Evolutionary conservation across 2,797 vertebrate genomes (phyloP).

Genomic region (Channallabes apus): DNA sequence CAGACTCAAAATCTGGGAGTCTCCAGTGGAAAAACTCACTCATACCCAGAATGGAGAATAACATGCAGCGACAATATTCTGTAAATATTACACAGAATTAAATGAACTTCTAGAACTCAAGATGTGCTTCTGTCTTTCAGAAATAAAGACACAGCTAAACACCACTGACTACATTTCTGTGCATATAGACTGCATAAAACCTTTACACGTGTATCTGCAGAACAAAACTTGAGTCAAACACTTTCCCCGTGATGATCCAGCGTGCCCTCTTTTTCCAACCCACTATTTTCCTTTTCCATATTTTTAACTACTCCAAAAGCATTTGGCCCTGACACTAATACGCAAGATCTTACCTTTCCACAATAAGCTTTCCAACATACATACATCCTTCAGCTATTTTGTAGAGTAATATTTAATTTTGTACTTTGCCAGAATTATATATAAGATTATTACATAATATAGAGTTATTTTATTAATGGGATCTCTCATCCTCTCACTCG

Average conservation of each 20-base stretch:
- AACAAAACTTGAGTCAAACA: conserved; percentile 13
- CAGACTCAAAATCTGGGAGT: conserved; percentile 36
- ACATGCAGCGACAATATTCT: conserved; percentile 40
- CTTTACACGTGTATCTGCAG: conserved; percentile 12
- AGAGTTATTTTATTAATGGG: conserved; percentile 55
- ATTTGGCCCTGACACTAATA: conserved; percentile 31
- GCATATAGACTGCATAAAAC: conserved; percentile 45
- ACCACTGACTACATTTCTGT: conserved; percentile 40
- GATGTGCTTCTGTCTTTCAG: conserved; percentile 30
- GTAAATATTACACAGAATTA: conserved; percentile 49
- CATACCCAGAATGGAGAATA: conserved; percentile 12
- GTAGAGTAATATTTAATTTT: conserved; percentile 59
- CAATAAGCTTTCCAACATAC: conserved; percentile 49
- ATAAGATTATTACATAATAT: conserved; percentile 48
- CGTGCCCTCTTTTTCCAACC: not conserved
- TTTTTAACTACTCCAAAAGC: conserved; percentile 39
- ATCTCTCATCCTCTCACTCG: conserved; percentile 34
- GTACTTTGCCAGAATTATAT: conserved; percentile 50
- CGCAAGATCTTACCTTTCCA: conserved; percentile 27
- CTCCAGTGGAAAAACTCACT: conserved; percentile 25
- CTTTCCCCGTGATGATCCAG: conserved; percentile 4
- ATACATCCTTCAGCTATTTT: conserved; percentile 41
- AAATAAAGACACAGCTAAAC: conserved; percentile 25
- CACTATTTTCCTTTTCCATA: conserved; percentile 5
- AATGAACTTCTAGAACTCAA: conserved; percentile 27